Percentiles rank a stretch among this genome's conserved stretches.
phyloP scores from a whole-genome alignment of 1,140 invertebrate genomes.

The Drosophila navojoa region DNA sequence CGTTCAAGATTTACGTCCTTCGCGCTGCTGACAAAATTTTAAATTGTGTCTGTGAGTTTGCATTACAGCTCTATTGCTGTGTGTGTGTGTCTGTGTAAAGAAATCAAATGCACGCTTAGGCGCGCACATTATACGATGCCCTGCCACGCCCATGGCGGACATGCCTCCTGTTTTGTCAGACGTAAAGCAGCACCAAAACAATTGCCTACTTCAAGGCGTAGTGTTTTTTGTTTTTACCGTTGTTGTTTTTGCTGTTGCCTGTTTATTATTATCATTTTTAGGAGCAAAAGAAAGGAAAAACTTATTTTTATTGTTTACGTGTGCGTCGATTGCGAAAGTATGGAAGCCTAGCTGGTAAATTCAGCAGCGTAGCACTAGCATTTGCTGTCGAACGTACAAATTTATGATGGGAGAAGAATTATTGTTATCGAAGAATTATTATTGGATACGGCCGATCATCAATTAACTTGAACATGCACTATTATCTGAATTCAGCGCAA shows the following conservation, averaged over 20 bases:
- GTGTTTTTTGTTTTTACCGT: constrained; percentile 18
- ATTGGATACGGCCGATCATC: too few species aligned
- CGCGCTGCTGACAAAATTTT: constrained; percentile 53
- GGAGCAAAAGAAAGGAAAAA: constrained; percentile 22
- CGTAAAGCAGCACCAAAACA: constrained; percentile 54
- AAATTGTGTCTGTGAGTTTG: constrained; percentile 48
- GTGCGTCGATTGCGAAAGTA: constrained; percentile 41
- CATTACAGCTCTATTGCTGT: background rate
- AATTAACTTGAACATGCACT: too few species aligned
- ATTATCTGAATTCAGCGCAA: too few species aligned
- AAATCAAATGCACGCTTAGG: constrained; percentile 57
- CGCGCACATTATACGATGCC: constrained; percentile 25
- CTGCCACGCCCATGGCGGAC: constrained; percentile 7
- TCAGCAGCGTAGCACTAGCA: constrained; percentile 1
- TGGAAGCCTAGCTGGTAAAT: constrained; percentile 15
- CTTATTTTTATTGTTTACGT: constrained; percentile 59
- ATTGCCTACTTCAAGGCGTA: constrained; percentile 65
- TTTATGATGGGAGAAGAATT: background rate
- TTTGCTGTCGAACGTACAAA: background rate
- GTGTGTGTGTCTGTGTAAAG: constrained; percentile 35
- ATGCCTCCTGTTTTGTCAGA: constrained; percentile 42
- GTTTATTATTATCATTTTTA: constrained; percentile 66
- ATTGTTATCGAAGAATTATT: background rate
- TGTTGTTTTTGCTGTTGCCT: constrained; percentile 7
- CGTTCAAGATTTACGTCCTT: constrained; percentile 72